Base-by-base conservation (phyloP, 1,140 invertebrate genomes). In the Araneus ventricosus region DNA sequence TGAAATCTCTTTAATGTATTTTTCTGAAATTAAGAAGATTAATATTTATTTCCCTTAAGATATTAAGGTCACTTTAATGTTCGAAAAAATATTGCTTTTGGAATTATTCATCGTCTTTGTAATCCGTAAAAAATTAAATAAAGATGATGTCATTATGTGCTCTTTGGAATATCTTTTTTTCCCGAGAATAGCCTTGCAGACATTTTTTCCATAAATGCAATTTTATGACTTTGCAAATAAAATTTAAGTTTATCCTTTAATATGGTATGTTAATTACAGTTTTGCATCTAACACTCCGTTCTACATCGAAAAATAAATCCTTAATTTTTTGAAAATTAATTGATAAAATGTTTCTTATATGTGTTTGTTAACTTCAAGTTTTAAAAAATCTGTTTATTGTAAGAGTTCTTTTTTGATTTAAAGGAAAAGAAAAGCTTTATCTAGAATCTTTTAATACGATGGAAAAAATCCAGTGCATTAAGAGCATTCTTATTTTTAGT, bases 101-200 rank as follows among this genome's bases (percentile, higher is more conserved):
- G 14, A 30, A 30, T 70, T 70, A 70, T 30, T 70, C 27, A 52
- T 45, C 27, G 24, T 14, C 45, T 41, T 45, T 82, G 39, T 24
- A n/a, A n/a, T 27, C 8, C 8, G 7, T 41, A 82, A 82, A 82
- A 82, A 82, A n/a, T n/a, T n/a, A 6, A 82, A 82, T 45, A 45
- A n/a, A 82, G 39, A 41, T 82, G 20, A 82, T 82, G 79, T 39
- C n/a, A n/a, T 84, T 84, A 41, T 39, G 39, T 84, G n/a, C 7
- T 14, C 45, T 45, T 45, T 30, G 3, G 6, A 84, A 84, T 22
- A 80, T 80, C 37, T 14, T 4, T 24, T 22, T 63, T 27, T 70
- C 14, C 17, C 27, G 34, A 34, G 0, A 70, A 70, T 27, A 70
- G 17, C 3, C 30, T 70, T 70, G 4, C 4, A 70, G 17, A 1